Conservation (phyloP, 2,797 vertebrate genomes). For the Bucorvus abyssinicus region DNA sequence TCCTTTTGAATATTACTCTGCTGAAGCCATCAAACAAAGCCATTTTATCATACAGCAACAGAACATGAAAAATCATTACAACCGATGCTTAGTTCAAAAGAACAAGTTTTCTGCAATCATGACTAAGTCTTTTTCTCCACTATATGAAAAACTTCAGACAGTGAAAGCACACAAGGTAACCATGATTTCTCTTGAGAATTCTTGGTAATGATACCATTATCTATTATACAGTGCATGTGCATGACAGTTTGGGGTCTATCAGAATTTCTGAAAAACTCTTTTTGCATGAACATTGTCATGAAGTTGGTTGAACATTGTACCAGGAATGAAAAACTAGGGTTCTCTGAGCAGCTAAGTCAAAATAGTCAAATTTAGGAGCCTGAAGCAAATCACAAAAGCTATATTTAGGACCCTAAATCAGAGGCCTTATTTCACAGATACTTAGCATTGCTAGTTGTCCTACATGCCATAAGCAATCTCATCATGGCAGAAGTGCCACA, state of each 20-base stretch:
- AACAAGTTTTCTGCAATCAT: not conserved
- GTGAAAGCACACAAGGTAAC: constrained; percentile 28
- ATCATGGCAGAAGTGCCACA: constrained; percentile 23
- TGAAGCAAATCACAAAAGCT: constrained; percentile 52
- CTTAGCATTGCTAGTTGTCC: constrained; percentile 30
- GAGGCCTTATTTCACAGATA: constrained; percentile 20
- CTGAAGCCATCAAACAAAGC: constrained; percentile 5
- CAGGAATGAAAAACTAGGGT: constrained; percentile 1
- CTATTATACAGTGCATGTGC: not conserved
- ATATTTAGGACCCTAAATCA: constrained; percentile 57
- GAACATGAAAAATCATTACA: not conserved
- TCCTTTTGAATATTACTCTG: not conserved
- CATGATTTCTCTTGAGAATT: constrained; percentile 37
- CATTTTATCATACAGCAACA: not conserved
- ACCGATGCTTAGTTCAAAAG: not conserved
- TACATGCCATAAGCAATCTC: constrained; percentile 52
- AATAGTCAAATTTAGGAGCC: constrained; percentile 48
- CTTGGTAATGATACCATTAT: not conserved
- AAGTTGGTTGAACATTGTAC: not conserved
- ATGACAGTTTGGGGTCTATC: constrained; percentile 45
- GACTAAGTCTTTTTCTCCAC: constrained; percentile 39
- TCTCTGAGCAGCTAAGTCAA: not conserved
- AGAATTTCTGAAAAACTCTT: constrained; percentile 41
- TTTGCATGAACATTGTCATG: not conserved
- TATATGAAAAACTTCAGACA: constrained; percentile 35